phyloP scores from a whole-genome alignment of 2,113 vertebrate species.

The Vulpes lagopus region DNA sequence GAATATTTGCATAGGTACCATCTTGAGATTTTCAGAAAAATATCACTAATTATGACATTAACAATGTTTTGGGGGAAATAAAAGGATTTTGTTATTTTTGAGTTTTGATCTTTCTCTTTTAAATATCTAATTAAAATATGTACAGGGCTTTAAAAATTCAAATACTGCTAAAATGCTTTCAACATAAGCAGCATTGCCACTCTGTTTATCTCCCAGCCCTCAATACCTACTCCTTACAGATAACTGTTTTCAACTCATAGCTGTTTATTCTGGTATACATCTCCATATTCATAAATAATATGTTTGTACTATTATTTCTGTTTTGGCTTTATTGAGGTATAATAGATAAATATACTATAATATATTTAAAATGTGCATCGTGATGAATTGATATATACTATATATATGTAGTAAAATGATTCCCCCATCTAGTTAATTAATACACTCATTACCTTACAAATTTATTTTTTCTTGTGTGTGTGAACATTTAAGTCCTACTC shows the following conservation, averaged over 20 bases:
- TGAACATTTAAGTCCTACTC: background rate
- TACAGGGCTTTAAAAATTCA: background rate
- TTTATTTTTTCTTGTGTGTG: background rate
- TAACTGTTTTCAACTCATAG: background rate
- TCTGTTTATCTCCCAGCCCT: background rate
- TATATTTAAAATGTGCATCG: background rate
- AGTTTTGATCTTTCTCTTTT: background rate
- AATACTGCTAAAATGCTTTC: background rate
- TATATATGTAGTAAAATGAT: background rate
- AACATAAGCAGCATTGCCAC: background rate
- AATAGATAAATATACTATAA: background rate
- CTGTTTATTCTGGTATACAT: background rate
- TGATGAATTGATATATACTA: background rate
- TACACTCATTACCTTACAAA: background rate
- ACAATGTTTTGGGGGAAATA: background rate
- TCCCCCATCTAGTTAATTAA: background rate
- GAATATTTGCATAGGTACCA: background rate
- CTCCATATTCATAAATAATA: background rate
- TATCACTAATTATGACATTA: background rate
- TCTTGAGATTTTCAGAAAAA: background rate
- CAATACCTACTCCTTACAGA: background rate
- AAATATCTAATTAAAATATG: background rate
- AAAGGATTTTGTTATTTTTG: background rate
- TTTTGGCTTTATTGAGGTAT: background rate
- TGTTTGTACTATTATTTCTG: background rate